Conservation (phyloP, 2,113 vertebrate species). For the Mugil cephalus region DNA sequence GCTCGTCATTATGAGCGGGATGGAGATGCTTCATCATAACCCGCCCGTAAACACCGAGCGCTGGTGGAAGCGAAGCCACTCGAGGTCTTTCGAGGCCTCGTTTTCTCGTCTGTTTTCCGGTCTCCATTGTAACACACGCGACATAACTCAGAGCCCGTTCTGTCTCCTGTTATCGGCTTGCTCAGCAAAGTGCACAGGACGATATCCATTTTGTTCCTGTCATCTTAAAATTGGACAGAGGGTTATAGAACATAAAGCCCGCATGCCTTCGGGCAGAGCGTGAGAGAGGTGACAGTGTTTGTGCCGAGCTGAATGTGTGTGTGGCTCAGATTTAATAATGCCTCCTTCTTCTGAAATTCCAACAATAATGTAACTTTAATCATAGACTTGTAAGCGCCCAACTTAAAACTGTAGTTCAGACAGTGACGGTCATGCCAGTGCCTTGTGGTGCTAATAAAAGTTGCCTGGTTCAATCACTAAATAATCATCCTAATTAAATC, state of each 20-base stretch:
- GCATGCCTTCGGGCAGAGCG: conserved; percentile 4
- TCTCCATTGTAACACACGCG: conserved; percentile 15
- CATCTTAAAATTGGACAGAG: conserved; percentile 9
- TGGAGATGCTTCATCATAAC: background rate
- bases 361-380: background rate
- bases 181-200: conserved; percentile 27
- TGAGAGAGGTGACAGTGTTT: background rate
- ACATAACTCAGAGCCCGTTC: background rate
- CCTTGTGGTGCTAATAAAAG: too few species aligned
- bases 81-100: background rate
- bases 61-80: background rate
- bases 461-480: too few species aligned
- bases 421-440: too few species aligned
- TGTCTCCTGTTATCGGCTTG: background rate
- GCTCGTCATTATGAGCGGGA: background rate
- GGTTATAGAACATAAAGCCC: conserved; percentile 11
- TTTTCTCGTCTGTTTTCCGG: conserved; percentile 5
- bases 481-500: too few species aligned
- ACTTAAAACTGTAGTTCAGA: too few species aligned
- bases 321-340: background rate
- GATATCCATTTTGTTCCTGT: conserved; percentile 18
- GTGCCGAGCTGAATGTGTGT: background rate
- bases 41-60: background rate
- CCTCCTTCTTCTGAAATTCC: background rate
- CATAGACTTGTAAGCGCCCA: too few species aligned